Evolutionary conservation across 1,140 invertebrate species (phyloP).

Genomic region (Aphis craccivora): DNA sequence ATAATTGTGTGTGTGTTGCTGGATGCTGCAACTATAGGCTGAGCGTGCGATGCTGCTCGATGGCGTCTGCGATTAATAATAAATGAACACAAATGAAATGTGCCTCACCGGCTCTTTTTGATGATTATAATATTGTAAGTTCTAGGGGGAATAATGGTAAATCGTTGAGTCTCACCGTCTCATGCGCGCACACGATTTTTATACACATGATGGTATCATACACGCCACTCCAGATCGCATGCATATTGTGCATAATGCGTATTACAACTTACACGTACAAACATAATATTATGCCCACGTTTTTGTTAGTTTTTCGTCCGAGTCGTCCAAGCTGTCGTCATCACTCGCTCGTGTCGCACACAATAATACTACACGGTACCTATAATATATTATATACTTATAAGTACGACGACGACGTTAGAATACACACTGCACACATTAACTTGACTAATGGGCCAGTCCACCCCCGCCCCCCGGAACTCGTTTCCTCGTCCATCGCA

Average conservation of each 20-base stretch:
- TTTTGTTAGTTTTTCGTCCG: background rate
- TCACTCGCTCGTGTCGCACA: no score
- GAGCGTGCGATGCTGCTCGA: background rate
- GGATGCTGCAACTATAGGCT: no score
- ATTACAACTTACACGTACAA: background rate
- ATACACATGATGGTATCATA: no score
- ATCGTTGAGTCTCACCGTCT: no score
- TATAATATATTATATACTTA: background rate
- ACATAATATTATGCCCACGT: background rate
- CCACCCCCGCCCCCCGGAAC: background rate
- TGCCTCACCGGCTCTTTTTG: background rate
- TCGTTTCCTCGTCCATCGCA: background rate
- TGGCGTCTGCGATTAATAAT: background rate
- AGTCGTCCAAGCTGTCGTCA: background rate
- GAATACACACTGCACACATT: slow-evolving; percentile 1
- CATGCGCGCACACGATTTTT: no score
- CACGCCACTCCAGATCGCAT: no score
- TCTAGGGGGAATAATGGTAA: no score
- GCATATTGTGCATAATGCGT: no score
- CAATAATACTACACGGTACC: background rate
- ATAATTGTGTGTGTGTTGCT: background rate
- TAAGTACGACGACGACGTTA: background rate
- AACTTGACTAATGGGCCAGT: slow-evolving; percentile 39
- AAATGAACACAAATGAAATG: background rate
- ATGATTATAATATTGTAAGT: background rate